These are phyloP conservation scores for Perca schrenkii DNA, from an alignment of 2,113 vertebrate genomes.

Conservation along the genomic window DNA sequence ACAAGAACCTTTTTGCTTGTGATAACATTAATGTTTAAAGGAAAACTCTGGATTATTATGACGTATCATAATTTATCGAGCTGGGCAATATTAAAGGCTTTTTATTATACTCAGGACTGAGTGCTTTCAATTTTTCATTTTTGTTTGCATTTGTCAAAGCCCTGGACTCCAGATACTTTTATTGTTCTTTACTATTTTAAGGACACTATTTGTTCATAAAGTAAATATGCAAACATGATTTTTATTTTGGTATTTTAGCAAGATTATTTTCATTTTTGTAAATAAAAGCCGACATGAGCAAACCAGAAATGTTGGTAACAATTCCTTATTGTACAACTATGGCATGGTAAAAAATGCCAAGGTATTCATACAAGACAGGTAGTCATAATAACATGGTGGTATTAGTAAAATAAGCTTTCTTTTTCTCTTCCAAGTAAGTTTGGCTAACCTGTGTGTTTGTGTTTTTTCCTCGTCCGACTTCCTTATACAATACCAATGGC, in stretches of 20 bases:
- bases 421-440: background rate
- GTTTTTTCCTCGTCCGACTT: background rate
- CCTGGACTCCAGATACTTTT: background rate
- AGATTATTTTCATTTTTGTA: background rate
- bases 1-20: no score
- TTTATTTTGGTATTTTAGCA: background rate
- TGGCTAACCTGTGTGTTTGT: background rate
- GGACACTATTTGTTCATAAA: background rate
- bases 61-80: background rate
- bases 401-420: background rate
- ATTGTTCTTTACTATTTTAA: background rate
- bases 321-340: background rate
- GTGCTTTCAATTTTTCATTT: background rate
- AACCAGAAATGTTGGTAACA: background rate
- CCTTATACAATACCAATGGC: background rate
- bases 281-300: background rate
- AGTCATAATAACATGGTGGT: background rate
- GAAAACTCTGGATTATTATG: no score
- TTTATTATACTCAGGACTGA: background rate
- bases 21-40: no score
- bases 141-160: background rate
- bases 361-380: background rate
- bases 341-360: background rate
- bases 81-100: background rate
- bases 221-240: background rate